Evolutionary conservation across 2,797 vertebrate genomes (phyloP).

Genomic region (Rhyacichthys aspro): DNA sequence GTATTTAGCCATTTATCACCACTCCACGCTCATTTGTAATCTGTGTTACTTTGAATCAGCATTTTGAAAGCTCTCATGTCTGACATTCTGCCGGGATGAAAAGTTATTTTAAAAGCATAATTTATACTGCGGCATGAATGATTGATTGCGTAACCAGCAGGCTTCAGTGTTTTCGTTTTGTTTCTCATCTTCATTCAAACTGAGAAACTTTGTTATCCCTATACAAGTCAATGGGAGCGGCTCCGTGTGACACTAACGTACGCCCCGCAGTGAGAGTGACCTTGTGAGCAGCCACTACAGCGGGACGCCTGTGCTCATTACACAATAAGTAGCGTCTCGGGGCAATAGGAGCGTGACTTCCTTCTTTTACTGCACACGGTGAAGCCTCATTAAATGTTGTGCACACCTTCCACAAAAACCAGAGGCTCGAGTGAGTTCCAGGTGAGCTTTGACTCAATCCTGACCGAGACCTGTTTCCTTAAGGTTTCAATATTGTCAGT

Average conservation of each 20-base stretch:
- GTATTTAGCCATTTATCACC: conserved; percentile 35
- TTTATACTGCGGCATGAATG: not conserved
- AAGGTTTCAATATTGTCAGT: conserved; percentile 31
- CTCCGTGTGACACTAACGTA: too few relatives aligned
- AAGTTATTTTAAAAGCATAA: conserved; percentile 16
- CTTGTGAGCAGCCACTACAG: conserved; percentile 33
- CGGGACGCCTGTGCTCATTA: conserved; percentile 52
- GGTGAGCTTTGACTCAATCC: conserved; percentile 36
- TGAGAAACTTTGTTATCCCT: too few relatives aligned
- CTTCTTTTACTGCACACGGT: conserved; percentile 21
- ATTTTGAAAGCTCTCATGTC: conserved; percentile 26
- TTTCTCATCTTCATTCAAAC: not conserved
- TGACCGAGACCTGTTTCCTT: not conserved
- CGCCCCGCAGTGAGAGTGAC: conserved; percentile 28
- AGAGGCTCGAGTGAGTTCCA: conserved; percentile 26
- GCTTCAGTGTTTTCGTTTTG: not conserved
- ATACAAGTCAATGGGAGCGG: too few relatives aligned
- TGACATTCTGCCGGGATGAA: conserved; percentile 22
- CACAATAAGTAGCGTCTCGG: conserved; percentile 28
- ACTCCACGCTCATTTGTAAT: conserved; percentile 26
- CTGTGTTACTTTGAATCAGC: conserved; percentile 21
- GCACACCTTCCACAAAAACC: conserved; percentile 30
- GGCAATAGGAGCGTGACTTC: conserved; percentile 35
- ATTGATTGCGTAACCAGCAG: conserved; percentile 21
- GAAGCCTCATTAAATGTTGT: conserved; percentile 44